These are phyloP conservation scores for Epinotia ramella DNA, from an alignment of 2,888 invertebrate genomes.

Conservation along the genomic window DNA sequence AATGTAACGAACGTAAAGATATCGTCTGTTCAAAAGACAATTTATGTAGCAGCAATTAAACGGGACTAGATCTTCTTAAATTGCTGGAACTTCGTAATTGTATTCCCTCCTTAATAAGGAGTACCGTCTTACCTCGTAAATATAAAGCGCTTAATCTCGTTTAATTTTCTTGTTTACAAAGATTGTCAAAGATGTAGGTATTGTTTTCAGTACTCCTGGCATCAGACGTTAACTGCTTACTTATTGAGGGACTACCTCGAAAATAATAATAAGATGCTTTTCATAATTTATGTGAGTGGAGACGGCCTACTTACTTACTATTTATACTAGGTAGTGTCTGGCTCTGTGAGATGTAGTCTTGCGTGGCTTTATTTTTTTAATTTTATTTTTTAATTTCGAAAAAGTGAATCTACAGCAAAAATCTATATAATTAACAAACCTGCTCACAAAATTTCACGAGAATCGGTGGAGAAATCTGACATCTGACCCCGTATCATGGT, in stretches of 20 bases:
- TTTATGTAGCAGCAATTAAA: constrained; percentile 77
- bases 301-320: too few species aligned
- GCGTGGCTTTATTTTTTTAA: too few species aligned
- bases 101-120: constrained; percentile 74
- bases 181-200: constrained; percentile 50
- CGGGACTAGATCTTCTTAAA: constrained; percentile 74
- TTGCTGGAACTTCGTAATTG: constrained; percentile 77
- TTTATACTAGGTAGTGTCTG: too few species aligned
- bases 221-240: constrained; percentile 14
- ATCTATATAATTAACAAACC: too few species aligned
- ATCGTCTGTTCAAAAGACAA: constrained; percentile 75
- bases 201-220: constrained; percentile 29
- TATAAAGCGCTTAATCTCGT: constrained; percentile 72
- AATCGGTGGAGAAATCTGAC: too few species aligned
- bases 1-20: constrained; percentile 67
- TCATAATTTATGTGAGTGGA: too few species aligned
- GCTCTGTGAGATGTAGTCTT: too few species aligned
- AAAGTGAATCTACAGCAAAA: too few species aligned
- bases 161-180: constrained; percentile 74
- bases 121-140: constrained; percentile 73
- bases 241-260: not conserved
- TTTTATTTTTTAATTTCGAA: too few species aligned
- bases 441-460: too few species aligned
- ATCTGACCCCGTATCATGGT: too few species aligned
- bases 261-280: not conserved